Evolutionary conservation across 2,113 vertebrate species (phyloP).

Genomic region (Climacteris rufus): DNA sequence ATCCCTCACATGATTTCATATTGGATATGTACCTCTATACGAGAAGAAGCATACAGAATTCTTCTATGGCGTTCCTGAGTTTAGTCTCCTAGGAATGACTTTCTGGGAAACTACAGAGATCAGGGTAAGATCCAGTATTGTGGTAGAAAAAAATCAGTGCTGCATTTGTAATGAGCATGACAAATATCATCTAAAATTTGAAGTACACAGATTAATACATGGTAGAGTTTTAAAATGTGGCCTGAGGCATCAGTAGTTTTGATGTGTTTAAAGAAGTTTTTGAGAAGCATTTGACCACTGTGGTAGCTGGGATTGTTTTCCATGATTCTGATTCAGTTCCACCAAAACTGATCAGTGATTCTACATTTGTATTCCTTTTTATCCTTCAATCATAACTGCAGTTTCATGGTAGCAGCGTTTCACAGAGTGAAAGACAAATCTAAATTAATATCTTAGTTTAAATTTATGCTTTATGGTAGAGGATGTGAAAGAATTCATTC

Average conservation of each 20-base stretch:
- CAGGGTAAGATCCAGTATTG: neutral
- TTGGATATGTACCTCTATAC: neutral
- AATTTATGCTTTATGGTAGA: neutral
- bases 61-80: neutral
- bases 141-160: neutral
- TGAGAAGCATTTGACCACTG: neutral
- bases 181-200: neutral
- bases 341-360: neutral
- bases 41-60: neutral
- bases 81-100: neutral
- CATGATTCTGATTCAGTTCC: neutral
- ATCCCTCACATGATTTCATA: neutral
- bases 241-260: neutral
- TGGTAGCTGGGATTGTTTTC: neutral
- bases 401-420: neutral
- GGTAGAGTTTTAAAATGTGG: neutral
- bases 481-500: neutral
- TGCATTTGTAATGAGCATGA: neutral
- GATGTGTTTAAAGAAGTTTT: neutral
- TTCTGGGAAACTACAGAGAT: neutral
- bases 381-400: neutral
- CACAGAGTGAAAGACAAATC: neutral
- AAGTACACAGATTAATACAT: neutral
- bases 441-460: neutral
- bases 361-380: neutral